Base-by-base conservation (phyloP, 2,888 invertebrate species). In the Branchipolynoe longqiensis region DNA sequence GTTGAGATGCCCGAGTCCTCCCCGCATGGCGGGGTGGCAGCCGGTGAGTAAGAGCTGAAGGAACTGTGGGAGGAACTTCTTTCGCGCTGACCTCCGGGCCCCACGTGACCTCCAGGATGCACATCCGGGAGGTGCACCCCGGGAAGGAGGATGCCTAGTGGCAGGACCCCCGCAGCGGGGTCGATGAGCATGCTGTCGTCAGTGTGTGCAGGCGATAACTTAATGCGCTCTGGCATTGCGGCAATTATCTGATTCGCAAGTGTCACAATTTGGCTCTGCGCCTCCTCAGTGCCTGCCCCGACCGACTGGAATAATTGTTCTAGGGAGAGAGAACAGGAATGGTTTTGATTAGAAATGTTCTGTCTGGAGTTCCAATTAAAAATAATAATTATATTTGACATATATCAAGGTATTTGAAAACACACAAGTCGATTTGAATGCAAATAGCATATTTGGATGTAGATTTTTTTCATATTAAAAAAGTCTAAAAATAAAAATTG, bases 221-320 rank as follows among this genome's bases (percentile, higher is more conserved):
- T 99, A 93, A 99, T 99, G 91, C 98, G 95, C 90, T 98, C 98
- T 86, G 99, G 99, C 96, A 99, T 97, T 18, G 99, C 99, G 84
- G 98, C 99, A 92, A 99, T 99, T 91, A 99, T 99, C 95, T 99
- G 98, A 94, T 98, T 98, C 84, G 99, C 99, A 92, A 99, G 95
- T 85, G 98, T 98, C 31, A 93, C 92, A 91, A 94, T 94, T 87
- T 93, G 93, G 22, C 69, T 59, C 40, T 62, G 83, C 14, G 41
- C 78, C 73, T 62, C 28, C 56, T 85, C 73, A 18, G 54, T 85
- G 12, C 31, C 82, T 14, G 82, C 54, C 18, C 84, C 54, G 18
- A 58, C 82, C 4, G 83, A 59, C 40, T 74, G 74, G 74, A 74
- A 74, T 41, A 74, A 41, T 74, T 74, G 82, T n/a, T 82, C 56